Evolutionary conservation across 2,113 vertebrate genomes (phyloP).

Genomic region (Alaudala cheleensis): DNA sequence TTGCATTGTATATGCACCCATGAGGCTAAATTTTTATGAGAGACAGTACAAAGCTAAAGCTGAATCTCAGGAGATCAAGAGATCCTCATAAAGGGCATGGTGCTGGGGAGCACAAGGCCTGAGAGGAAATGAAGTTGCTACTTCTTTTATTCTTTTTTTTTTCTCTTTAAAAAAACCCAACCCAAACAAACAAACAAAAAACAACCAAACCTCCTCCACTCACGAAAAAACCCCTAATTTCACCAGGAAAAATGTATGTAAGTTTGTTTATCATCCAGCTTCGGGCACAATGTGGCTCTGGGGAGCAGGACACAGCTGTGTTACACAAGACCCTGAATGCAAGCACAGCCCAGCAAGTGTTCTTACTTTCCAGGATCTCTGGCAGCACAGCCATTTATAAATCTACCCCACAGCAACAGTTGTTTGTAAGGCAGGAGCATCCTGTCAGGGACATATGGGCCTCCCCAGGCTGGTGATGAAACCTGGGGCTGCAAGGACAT

Average conservation of each 20-base stretch:
- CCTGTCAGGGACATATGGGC: background rate
- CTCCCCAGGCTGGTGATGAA: background rate
- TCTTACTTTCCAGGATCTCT: background rate
- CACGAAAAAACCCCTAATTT: background rate
- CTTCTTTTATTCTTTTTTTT: background rate
- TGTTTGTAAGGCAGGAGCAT: background rate
- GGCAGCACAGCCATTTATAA: background rate
- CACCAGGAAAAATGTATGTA: background rate
- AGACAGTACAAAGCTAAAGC: background rate
- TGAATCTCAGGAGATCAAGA: background rate
- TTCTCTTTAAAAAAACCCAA: background rate
- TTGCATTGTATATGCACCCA: accelerated
- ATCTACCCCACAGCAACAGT: background rate
- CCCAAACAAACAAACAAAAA: background rate
- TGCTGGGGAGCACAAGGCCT: background rate
- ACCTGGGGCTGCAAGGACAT: background rate
- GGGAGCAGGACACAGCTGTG: background rate
- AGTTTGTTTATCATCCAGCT: background rate
- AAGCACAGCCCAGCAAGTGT: background rate
- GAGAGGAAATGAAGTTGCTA: background rate
- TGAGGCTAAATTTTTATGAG: background rate
- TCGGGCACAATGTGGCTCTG: background rate
- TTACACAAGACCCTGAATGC: background rate
- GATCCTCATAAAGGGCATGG: background rate
- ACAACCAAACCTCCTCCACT: no score